phyloP scores from a whole-genome alignment of 2,888 invertebrate species.

The Cheilosia impressa region DNA sequence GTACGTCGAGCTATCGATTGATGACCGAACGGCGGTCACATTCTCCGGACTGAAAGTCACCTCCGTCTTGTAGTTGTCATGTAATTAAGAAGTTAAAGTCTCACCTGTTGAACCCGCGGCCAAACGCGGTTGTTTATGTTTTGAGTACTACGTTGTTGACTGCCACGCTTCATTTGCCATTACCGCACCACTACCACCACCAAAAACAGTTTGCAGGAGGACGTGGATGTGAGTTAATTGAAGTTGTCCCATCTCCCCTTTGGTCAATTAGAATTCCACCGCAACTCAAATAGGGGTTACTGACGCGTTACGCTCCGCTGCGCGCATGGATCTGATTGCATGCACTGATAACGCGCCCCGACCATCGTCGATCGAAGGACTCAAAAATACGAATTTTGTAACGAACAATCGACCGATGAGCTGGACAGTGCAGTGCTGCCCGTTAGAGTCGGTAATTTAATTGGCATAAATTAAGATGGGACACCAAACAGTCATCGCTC shows the following conservation, averaged over 20 bases:
- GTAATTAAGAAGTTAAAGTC: slow-evolving; percentile 74
- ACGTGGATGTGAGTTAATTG: slow-evolving; percentile 69
- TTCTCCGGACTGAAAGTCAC: slow-evolving; percentile 22
- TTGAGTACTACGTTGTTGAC: slow-evolving; percentile 57
- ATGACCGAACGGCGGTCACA: slow-evolving; percentile 46
- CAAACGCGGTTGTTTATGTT: slow-evolving; percentile 69
- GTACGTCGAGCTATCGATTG: slow-evolving; percentile 48
- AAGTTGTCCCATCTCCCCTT: slow-evolving; percentile 68
- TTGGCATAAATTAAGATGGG: slow-evolving; percentile 73
- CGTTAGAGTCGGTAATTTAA: slow-evolving; percentile 70
- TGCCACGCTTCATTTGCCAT: slow-evolving; percentile 72
- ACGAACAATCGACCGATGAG: slow-evolving; percentile 55
- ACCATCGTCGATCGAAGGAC: slow-evolving; percentile 59
- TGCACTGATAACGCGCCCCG: slow-evolving; percentile 67
- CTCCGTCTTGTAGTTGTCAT: slow-evolving; percentile 51
- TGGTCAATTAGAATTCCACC: slow-evolving; percentile 75
- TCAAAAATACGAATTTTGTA: slow-evolving; percentile 61
- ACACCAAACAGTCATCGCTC: slow-evolving; percentile 73
- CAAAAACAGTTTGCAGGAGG: slow-evolving; percentile 3
- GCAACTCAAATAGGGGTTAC: slow-evolving; percentile 71
- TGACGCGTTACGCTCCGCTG: slow-evolving; percentile 68
- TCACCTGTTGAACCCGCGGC: slow-evolving; percentile 73
- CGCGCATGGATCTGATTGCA: slow-evolving; percentile 70
- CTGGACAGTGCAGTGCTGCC: slow-evolving; percentile 40
- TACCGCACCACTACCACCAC: slow-evolving; percentile 11